Percentiles rank a stretch among this genome's conserved stretches.
phyloP scores from a whole-genome alignment of 2,888 invertebrate species.

The Acleris cristana region DNA sequence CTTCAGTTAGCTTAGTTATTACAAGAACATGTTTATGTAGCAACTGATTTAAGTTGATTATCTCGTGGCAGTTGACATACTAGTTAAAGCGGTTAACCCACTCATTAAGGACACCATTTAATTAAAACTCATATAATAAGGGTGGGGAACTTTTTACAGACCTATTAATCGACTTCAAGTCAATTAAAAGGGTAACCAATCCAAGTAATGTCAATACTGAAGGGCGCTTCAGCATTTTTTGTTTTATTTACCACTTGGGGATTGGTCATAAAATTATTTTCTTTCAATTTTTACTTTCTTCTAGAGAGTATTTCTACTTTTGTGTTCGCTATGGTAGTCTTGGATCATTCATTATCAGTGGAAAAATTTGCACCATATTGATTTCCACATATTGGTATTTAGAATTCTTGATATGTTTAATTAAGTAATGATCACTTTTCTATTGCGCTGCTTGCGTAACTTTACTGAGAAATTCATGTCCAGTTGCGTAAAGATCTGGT shows the following conservation, averaged over 20 bases:
- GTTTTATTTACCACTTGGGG: background rate
- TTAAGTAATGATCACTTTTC: background rate
- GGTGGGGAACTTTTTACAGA: conserved; percentile 13
- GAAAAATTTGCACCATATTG: no score
- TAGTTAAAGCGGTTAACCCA: conserved; percentile 20
- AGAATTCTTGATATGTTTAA: background rate
- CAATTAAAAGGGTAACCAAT: conserved; percentile 7
- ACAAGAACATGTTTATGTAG: conserved; percentile 12
- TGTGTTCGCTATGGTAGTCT: no score
- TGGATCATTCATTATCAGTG: no score
- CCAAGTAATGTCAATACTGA: conserved; percentile 4
- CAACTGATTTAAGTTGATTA: conserved; percentile 32
- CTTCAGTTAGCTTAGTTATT: conserved; percentile 5
- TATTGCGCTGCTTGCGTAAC: conserved; percentile 7
- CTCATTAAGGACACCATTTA: conserved; percentile 24
- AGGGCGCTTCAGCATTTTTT: no score
- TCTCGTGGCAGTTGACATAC: conserved; percentile 28
- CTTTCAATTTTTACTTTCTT: no score
- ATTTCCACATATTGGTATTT: no score
- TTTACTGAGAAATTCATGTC: conserved; percentile 13
- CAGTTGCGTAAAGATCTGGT: conserved; percentile 23
- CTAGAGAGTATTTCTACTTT: no score
- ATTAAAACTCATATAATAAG: conserved; percentile 15
- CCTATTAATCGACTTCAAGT: conserved; percentile 7
- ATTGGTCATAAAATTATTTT: background rate